Conservation (phyloP, 1,140 invertebrate genomes). For the Pogonomyrmex barbatus region DNA sequence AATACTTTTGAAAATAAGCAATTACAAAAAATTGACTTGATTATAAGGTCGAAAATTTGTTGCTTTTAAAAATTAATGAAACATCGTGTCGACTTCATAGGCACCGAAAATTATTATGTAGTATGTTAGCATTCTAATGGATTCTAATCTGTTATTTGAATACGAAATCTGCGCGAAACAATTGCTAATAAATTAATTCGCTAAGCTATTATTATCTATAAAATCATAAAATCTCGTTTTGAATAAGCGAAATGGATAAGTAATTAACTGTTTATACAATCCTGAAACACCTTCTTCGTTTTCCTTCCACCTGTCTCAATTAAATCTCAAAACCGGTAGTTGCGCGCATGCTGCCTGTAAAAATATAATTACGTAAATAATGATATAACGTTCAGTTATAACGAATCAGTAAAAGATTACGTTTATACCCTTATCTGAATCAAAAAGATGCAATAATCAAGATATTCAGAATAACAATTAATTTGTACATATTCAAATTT, state of each 20-base stretch:
- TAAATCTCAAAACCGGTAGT: slow-evolving; percentile 34
- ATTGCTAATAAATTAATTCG: slow-evolving; percentile 42
- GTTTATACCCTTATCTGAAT: not conserved
- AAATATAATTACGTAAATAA: slow-evolving; percentile 37
- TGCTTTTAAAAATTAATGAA: no score
- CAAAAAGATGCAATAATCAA: not conserved
- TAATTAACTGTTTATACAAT: not conserved
- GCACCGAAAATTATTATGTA: slow-evolving; percentile 51
- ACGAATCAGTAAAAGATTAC: slow-evolving; percentile 24
- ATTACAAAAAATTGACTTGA: slow-evolving; percentile 66
- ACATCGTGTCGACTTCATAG: no score
- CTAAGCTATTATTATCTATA: slow-evolving; percentile 42
- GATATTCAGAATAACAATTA: not conserved
- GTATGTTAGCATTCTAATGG: slow-evolving; percentile 30
- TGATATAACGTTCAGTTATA: slow-evolving; percentile 1
- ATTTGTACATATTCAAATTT: not conserved
- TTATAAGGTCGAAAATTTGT: slow-evolving; percentile 54
- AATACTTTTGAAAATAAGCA: slow-evolving; percentile 61
- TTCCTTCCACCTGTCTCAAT: slow-evolving; percentile 28
- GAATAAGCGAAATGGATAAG: not conserved
- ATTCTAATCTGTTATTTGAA: slow-evolving; percentile 61
- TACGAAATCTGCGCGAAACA: slow-evolving; percentile 36
- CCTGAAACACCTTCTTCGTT: slow-evolving; percentile 13
- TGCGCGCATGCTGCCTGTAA: slow-evolving; percentile 30
- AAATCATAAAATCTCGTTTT: slow-evolving; percentile 41